Base-by-base conservation (phyloP, 1,140 invertebrate genomes). In the Cyphomyrmex costatus region DNA sequence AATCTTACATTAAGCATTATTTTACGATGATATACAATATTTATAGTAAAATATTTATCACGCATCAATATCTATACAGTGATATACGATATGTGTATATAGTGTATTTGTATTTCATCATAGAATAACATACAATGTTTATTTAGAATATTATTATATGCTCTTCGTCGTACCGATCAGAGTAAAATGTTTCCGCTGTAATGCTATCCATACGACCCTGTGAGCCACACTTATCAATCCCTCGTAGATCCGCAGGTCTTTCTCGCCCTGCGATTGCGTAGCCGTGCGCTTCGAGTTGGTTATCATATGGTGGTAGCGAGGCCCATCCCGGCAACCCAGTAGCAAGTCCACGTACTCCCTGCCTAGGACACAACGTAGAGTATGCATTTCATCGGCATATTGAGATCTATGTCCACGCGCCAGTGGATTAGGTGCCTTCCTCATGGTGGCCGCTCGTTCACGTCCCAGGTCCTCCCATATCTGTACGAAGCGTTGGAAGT, bases 131-230 rank as follows among this genome's bases (percentile, higher is more conserved):
- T 27, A 53, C 4, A 30, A 24, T 14, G 3, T 51, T 33, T 19
- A n/a, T 74, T 42, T 42, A 42, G 36, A 42, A 42, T 6, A 33
- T 53, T 6, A 33, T 53, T n/a, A 30, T 36, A 56, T 12, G 12
- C 12, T 60, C 4, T 61, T 30, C 14, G 10, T 2, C 61, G 27
- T 68, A 96, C 96, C 96, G 84, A 97, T 96, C 66, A 96, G 92
- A 89, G 95, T 94, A 83, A 96, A 96, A 80, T 96, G 91, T 86
- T 96, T 96, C 51, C 96, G 92, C 53, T 95, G 94, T 24, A 97
- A 92, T 24, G 96, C 96, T 80, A 97, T 95, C 97, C 96, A 97
- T 3, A 96, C 95, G 56, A 97, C 95, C 89, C 96, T 95, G 19
- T 96, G 95, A 77, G 96, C 95, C 86, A 97, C 94, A 83, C 95